Evolutionary conservation across 2,888 invertebrate genomes (phyloP).

Genomic region (Heliconius charithonia): DNA sequence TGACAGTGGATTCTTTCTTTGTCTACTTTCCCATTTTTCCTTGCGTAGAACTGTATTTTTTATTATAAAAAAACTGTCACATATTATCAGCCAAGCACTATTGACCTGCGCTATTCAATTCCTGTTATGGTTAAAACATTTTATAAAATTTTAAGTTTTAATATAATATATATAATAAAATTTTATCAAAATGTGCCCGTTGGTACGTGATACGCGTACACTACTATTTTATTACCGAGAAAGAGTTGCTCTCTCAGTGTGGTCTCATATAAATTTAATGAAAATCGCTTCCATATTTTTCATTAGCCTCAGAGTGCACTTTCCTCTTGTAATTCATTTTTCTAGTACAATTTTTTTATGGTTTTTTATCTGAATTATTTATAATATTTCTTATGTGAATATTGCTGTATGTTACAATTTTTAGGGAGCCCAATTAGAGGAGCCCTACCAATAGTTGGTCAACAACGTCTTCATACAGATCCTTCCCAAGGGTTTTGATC

Average conservation of each 20-base stretch:
- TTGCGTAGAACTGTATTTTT: not conserved
- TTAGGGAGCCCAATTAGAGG: not conserved
- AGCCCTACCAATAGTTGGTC: not conserved
- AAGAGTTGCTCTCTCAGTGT: slow-evolving; percentile 25
- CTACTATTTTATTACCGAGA: slow-evolving; percentile 16
- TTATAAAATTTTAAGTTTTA: slow-evolving; percentile 16
- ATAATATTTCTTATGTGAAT: not conserved
- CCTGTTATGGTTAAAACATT: not conserved
- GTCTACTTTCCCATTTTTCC: no score
- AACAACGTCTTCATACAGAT: not conserved
- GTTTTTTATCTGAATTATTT: not conserved
- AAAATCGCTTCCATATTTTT: slow-evolving; percentile 30
- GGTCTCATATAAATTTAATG: slow-evolving; percentile 28
- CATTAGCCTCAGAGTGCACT: slow-evolving; percentile 27
- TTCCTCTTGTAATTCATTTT: slow-evolving; percentile 22
- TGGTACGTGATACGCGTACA: slow-evolving; percentile 23
- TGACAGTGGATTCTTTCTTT: no score
- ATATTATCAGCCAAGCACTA: not conserved
- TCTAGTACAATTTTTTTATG: slow-evolving; percentile 11
- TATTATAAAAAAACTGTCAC: not conserved
- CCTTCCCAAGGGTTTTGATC: no score
- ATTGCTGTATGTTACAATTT: not conserved
- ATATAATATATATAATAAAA: slow-evolving; percentile 14
- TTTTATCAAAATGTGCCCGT: slow-evolving; percentile 24
- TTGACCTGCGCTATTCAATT: not conserved